Conservation (phyloP, 2,888 invertebrate genomes). For the Eupithecia vulgata region DNA sequence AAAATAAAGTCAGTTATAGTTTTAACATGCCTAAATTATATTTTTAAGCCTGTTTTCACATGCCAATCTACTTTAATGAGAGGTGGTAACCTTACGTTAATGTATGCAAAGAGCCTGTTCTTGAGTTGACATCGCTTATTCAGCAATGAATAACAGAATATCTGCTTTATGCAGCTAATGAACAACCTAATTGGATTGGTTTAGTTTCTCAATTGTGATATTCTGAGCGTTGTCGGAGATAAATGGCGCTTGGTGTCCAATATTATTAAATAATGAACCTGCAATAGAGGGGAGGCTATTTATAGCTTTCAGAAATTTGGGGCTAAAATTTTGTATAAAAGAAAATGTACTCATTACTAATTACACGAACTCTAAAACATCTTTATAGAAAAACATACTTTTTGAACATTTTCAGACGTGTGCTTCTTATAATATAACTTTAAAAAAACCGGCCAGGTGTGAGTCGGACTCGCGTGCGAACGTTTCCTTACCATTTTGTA, state of each 20-base stretch:
- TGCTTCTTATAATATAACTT: neutral
- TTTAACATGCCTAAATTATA: too few relatives aligned
- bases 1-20: too few relatives aligned
- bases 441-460: too few relatives aligned
- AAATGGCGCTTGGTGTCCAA: neutral
- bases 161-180: constrained; percentile 15
- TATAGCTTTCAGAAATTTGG: neutral
- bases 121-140: constrained; percentile 26
- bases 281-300: neutral
- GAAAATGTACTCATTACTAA: neutral
- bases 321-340: neutral
- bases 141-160: constrained; percentile 41
- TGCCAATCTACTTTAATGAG: constrained; percentile 44
- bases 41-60: constrained; percentile 19
- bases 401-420: neutral
- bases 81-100: constrained; percentile 36
- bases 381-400: neutral
- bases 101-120: constrained; percentile 45
- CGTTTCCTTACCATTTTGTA: too few relatives aligned
- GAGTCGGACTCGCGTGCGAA: too few relatives aligned
- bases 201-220: constrained; percentile 3
- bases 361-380: neutral
- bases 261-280: neutral
- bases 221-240: neutral
- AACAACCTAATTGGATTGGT: constrained; percentile 2